phyloP scores from a whole-genome alignment of 2,113 vertebrate species.

The Erinaceus europaeus region DNA sequence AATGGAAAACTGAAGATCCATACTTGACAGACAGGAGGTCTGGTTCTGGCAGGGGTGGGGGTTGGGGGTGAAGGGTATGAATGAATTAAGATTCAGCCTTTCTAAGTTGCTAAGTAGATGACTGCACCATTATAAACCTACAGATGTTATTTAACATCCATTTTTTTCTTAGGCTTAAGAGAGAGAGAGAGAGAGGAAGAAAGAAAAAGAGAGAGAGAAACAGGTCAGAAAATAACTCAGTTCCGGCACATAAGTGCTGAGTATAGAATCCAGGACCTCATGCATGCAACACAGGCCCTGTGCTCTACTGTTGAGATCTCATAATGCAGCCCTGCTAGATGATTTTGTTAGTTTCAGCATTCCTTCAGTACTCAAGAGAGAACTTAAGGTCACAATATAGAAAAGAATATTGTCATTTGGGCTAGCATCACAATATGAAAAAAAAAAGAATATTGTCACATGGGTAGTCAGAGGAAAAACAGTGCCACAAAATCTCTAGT shows the following conservation, averaged over 20 bases:
- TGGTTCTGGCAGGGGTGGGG: too few relatives aligned
- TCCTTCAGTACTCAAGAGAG: background rate
- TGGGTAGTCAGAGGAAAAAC: background rate
- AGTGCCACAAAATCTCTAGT: background rate
- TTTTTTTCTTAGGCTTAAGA: too few relatives aligned
- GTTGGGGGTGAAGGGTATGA: too few relatives aligned
- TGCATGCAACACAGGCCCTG: too few relatives aligned
- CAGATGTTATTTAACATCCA: background rate
- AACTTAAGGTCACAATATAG: background rate
- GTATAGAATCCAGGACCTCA: too few relatives aligned
- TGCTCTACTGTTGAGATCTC: background rate
- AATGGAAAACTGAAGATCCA: background rate
- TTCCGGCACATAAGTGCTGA: too few relatives aligned
- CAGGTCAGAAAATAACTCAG: too few relatives aligned
- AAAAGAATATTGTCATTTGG: too few relatives aligned
- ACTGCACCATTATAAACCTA: background rate
- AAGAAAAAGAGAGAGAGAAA: too few relatives aligned
- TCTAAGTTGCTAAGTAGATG: constrained; percentile 1
- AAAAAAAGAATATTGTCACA: background rate
- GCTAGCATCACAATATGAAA: too few relatives aligned
- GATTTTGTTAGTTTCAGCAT: constrained; percentile 16
- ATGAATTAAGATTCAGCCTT: background rate
- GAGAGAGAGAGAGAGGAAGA: too few relatives aligned
- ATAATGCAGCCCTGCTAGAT: background rate
- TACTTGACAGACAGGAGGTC: background rate